These are phyloP conservation scores for Pangasianodon hypophthalmus DNA, from an alignment of 2,113 vertebrate species.

Conservation along the genomic window DNA sequence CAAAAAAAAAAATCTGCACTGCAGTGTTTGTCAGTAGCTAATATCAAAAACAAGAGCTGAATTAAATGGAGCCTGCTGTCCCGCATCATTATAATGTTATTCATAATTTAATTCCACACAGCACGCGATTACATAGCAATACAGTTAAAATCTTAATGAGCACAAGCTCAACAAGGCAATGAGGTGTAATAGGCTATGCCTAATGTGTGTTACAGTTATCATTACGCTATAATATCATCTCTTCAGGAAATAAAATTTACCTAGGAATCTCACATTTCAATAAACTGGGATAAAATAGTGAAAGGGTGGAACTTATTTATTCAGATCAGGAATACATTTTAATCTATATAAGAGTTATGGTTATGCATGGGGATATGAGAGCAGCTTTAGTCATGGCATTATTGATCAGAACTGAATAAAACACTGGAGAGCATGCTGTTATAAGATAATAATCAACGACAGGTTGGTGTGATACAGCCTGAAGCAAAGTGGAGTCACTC, in stretches of 20 bases:
- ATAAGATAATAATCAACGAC: neutral
- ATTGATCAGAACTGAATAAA: neutral
- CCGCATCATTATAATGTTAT: constrained; percentile 5
- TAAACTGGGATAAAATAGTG: neutral
- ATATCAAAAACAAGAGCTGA: neutral
- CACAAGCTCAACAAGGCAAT: neutral
- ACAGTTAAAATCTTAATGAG: neutral
- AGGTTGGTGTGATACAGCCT: neutral
- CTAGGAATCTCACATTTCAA: neutral
- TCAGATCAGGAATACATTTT: neutral
- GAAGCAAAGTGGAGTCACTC: neutral
- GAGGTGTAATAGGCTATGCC: neutral
- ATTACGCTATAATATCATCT: neutral
- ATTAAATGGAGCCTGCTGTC: constrained; percentile 11
- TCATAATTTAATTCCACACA: constrained; percentile 7
- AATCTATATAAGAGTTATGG: neutral
- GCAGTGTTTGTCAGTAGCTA: constrained; percentile 18
- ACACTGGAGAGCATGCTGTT: neutral
- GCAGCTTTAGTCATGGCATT: neutral
- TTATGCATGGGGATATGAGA: neutral
- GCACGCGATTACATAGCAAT: neutral
- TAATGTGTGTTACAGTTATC: neutral
- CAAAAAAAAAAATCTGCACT: constrained; percentile 3
- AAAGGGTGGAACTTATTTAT: neutral
- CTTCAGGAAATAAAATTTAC: neutral